phyloP scores from a whole-genome alignment of 2,113 vertebrate species.

The Eptesicus fuscus region DNA sequence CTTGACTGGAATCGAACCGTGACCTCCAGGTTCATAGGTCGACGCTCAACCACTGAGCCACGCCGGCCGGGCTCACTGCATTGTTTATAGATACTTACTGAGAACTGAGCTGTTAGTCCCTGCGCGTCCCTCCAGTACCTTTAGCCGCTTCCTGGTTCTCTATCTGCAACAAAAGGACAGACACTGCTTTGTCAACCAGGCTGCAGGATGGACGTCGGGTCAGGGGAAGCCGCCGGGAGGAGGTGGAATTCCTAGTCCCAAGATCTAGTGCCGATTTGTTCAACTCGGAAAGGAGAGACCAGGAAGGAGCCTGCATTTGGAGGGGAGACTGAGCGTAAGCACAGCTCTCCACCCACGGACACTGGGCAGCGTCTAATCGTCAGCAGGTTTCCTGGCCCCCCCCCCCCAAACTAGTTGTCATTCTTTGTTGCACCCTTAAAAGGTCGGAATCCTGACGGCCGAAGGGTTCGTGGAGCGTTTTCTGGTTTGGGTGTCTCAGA shows the following conservation, averaged over 20 bases:
- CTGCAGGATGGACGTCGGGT: too few relatives aligned
- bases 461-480: background rate
- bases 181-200: background rate
- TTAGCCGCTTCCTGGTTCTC: background rate
- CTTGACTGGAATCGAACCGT: too few relatives aligned
- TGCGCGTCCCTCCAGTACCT: background rate
- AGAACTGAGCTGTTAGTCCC: background rate
- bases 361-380: background rate
- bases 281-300: background rate
- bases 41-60: too few relatives aligned
- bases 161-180: accelerated
- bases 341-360: too few relatives aligned
- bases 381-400: background rate
- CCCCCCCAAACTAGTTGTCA: background rate
- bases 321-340: background rate
- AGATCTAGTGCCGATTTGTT: background rate
- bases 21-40: too few relatives aligned
- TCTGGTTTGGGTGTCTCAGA: background rate
- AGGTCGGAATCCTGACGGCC: background rate
- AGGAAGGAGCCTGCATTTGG: background rate
- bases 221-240: background rate
- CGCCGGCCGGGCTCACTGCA: too few relatives aligned
- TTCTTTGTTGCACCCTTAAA: background rate
- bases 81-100: background rate
- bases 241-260: background rate